phyloP scores from a whole-genome alignment of 1,140 invertebrate genomes.

The Cherax quadricarinatus region DNA sequence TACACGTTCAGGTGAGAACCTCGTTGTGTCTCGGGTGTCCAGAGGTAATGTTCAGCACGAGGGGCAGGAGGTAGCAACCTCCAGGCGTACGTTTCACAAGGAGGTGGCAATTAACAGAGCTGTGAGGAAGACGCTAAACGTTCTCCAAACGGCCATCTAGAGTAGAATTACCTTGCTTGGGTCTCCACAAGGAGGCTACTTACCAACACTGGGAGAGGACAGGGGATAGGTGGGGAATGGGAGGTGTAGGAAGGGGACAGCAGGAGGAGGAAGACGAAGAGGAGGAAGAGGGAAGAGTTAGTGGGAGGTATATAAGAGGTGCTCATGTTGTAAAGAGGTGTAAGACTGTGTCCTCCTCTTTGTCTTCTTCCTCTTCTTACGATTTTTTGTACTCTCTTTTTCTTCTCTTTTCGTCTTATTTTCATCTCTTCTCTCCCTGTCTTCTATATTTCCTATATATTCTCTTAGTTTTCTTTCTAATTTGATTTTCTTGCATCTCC shows the following conservation, averaged over 20 bases:
- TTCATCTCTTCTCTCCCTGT: too few species aligned
- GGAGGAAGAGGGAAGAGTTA: too few species aligned
- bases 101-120: conserved; percentile 4
- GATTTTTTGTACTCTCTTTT: too few species aligned
- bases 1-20: background rate
- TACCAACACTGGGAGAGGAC: background rate
- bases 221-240: background rate
- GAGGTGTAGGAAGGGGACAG: background rate
- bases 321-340: too few species aligned
- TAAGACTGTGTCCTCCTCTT: too few species aligned
- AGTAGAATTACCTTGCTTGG: conserved; percentile 3
- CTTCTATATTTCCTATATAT: too few species aligned
- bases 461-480: too few species aligned
- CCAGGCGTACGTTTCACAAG: background rate
- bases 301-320: too few species aligned
- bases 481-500: too few species aligned
- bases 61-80: background rate
- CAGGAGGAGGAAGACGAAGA: background rate
- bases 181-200: conserved; percentile 1
- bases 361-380: too few species aligned
- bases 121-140: conserved; percentile 16
- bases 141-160: conserved; percentile 31
- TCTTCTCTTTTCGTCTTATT: too few species aligned
- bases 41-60: background rate
- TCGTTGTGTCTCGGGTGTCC: background rate